Evolutionary conservation across 2,888 invertebrate genomes (phyloP).

Genomic region (Torymus texanus): DNA sequence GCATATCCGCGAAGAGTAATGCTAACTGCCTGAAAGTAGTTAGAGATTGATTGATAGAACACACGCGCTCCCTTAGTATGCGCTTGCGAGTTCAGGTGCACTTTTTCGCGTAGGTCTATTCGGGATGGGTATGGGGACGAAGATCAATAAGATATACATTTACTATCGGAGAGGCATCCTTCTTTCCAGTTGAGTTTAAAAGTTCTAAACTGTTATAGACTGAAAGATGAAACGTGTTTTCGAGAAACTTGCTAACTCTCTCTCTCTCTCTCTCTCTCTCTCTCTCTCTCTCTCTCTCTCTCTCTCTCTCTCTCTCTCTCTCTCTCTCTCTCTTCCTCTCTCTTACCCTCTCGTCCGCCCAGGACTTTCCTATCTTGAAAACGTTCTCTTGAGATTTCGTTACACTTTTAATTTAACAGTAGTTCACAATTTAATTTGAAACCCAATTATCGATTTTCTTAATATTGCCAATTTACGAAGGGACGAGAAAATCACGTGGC

Average conservation of each 20-base stretch:
- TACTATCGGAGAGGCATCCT: not conserved
- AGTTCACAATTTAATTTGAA: constrained; percentile 37
- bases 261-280: no score
- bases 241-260: constrained; percentile 28
- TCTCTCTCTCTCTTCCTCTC: no score
- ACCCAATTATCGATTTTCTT: constrained; percentile 21
- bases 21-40: not conserved
- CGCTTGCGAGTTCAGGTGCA: no score
- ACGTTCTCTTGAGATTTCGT: constrained; percentile 26
- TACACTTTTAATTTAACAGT: constrained; percentile 40
- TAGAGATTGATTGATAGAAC: not conserved
- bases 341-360: no score
- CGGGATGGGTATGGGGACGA: not conserved
- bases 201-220: constrained; percentile 35
- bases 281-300: no score
- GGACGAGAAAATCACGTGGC: not conserved
- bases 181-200: constrained; percentile 34
- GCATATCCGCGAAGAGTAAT: not conserved
- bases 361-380: constrained; percentile 16
- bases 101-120: no score
- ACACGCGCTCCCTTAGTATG: not conserved
- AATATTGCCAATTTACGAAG: not conserved
- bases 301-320: no score
- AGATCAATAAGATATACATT: constrained; percentile 21
- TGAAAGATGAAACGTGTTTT: constrained; percentile 44